Conservation (phyloP, 2,113 vertebrate genomes). For the Lepisosteus osseus region DNA sequence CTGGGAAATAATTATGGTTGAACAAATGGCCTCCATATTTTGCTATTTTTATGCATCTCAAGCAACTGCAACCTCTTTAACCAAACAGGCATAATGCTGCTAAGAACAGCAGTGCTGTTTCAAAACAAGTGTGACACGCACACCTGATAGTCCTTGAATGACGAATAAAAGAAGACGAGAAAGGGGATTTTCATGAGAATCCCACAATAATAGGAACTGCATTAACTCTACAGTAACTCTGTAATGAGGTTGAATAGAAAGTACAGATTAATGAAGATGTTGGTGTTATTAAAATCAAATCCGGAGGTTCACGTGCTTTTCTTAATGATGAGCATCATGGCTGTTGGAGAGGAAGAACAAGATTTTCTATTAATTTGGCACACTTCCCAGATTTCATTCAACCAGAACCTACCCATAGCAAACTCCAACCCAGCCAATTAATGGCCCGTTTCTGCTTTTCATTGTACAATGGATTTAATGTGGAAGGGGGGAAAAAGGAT, state of each 20-base stretch:
- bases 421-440: slow-evolving; percentile 82
- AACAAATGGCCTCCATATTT: slow-evolving; percentile 30
- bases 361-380: slow-evolving; percentile 94
- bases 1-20: slow-evolving; percentile 50
- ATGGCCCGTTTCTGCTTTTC: slow-evolving; percentile 64
- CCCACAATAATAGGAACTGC: slow-evolving; percentile 63
- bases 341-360: slow-evolving; percentile 84
- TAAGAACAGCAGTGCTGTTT: slow-evolving; percentile 49
- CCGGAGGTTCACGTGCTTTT: slow-evolving; percentile 81
- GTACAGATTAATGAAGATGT: slow-evolving; percentile 85
- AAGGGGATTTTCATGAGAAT: slow-evolving; percentile 63
- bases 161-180: slow-evolving; percentile 53
- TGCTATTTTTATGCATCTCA: slow-evolving; percentile 2
- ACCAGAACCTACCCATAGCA: slow-evolving; percentile 86
- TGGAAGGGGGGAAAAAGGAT: slow-evolving; percentile 21
- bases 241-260: slow-evolving; percentile 77
- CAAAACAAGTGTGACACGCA: slow-evolving; percentile 58
- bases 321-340: slow-evolving; percentile 86
- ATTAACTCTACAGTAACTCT: slow-evolving; percentile 72
- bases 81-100: slow-evolving; percentile 53
- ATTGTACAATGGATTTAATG: slow-evolving; percentile 62
- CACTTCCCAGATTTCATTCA: slow-evolving; percentile 91
- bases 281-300: slow-evolving; percentile 93
- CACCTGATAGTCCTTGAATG: slow-evolving; percentile 74
- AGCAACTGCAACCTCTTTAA: slow-evolving; percentile 6